phyloP scores from a whole-genome alignment of 2,797 vertebrate species.

The Gallinago nigripennis region DNA sequence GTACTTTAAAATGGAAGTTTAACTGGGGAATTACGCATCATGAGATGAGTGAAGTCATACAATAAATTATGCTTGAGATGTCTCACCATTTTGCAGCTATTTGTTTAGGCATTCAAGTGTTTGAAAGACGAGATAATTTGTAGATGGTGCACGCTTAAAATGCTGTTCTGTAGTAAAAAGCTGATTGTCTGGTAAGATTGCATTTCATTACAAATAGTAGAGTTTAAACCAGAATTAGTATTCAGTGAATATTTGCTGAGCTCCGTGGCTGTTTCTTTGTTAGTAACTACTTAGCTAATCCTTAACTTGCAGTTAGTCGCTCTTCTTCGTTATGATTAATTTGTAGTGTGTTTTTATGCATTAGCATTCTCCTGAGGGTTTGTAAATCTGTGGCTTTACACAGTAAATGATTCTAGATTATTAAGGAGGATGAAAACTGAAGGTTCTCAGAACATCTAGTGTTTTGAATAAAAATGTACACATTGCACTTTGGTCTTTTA shows the following conservation, averaged over 20 bases:
- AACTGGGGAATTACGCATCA: background rate
- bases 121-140: slow-evolving; percentile 5
- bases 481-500: background rate
- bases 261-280: background rate
- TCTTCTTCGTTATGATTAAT: background rate
- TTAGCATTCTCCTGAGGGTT: background rate
- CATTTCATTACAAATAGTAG: background rate
- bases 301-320: background rate
- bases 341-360: background rate
- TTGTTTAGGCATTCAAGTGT: background rate
- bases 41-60: background rate
- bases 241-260: background rate
- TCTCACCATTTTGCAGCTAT: background rate
- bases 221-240: background rate
- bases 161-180: background rate
- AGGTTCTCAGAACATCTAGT: background rate
- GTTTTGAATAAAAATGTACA: background rate
- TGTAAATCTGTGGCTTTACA: background rate
- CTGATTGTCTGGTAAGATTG: background rate
- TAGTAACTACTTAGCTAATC: background rate
- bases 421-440: background rate
- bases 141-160: background rate
- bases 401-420: background rate
- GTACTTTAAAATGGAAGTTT: background rate
- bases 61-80: background rate